A percentile compares a stretch with the other conserved stretches of the same genome.
Evolutionary conservation across 2,888 invertebrate species (phyloP).

Genomic region (Drosophila bunnanda): DNA sequence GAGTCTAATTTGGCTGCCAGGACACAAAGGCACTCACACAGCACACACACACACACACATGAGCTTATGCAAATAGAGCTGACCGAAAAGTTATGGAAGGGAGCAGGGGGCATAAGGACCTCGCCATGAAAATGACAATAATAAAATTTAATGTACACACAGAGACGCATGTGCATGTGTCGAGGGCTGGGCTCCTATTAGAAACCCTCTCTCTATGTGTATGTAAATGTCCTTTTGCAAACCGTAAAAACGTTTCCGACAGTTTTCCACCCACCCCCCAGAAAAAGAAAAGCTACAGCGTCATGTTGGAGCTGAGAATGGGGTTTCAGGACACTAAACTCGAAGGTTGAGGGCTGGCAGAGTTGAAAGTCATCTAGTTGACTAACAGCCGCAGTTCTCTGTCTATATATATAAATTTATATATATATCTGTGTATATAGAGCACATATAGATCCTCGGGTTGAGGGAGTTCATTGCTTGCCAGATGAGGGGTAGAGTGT

Average conservation of each 20-base stretch:
- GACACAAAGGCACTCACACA: constrained; percentile 24
- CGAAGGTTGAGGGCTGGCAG: constrained; percentile 25
- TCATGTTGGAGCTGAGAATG: constrained; percentile 50
- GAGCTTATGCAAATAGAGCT: constrained; percentile 65
- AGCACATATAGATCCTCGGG: constrained; percentile 8
- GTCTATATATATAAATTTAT: background rate
- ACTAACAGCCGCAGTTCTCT: constrained; percentile 46
- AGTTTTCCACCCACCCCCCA: constrained; percentile 41
- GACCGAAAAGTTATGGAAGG: constrained; percentile 62
- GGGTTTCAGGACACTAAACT: constrained; percentile 8
- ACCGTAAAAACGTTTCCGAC: constrained; percentile 78
- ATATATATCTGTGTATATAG: background rate
- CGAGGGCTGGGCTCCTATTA: constrained; percentile 8
- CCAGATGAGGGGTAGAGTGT: constrained; percentile 64
- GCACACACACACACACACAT: constrained; percentile 29
- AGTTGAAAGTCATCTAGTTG: constrained; percentile 76
- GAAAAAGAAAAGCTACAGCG: constrained; percentile 50
- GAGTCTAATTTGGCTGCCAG: constrained; percentile 71
- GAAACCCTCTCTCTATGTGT: constrained; percentile 39
- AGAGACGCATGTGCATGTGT: constrained; percentile 56
- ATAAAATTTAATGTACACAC: constrained; percentile 79
- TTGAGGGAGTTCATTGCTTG: constrained; percentile 67
- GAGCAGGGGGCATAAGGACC: constrained; percentile 28
- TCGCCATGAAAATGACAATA: constrained; percentile 76
- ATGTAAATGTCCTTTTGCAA: constrained; percentile 73